Evolutionary conservation across 2,888 invertebrate species (phyloP), one percentile per base, ranked within the genome.

Genomic region (Thymelicus lineola): DNA sequence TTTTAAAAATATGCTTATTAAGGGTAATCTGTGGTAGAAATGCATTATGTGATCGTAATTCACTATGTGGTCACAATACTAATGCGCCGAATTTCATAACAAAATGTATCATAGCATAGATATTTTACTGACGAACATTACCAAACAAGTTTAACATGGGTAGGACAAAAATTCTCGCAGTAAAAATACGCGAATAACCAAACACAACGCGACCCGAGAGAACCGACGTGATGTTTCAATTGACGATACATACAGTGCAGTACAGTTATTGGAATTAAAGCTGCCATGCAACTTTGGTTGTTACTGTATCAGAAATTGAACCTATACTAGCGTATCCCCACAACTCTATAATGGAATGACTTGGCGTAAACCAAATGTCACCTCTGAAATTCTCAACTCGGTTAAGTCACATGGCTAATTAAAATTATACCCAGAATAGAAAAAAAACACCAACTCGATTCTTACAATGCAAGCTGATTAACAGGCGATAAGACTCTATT

Each of bases 401-500:
- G 70, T 69, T 71, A 71, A 75, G 61, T 71, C 66, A 66, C 45
- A 73, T 78, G 57, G 45, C 57, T 68, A 81, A 81, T 82, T 80
- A 81, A 78, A 79, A 76, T 77, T 73, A 79, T 76, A 78, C 76
- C 74, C 71, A 70, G 46, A 70, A 69, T 69, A 75, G 60, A 55
- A 77, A 79, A 80, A 80, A 77, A 75, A 53, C 75, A 75, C 72
- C 72, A 74, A 73, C 74, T 71, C 68, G 60, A 76, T 76, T 79
- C 73, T 79, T 75, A 78, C 75, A 78, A 79, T 78, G 74, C 77
- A 74, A 77, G 77, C 77, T 77, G 82, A 84, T 84, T 78, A 77
- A 77, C 74, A 75, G 70, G 70, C 73, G 84, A 85, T 85, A 77
- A 78, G 68, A 70, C 72, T 76, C 76, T 80, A 77, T 82, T 80